Evolutionary conservation across 2,113 vertebrate genomes (phyloP).

Genomic region (Xyrauchen texanus): DNA sequence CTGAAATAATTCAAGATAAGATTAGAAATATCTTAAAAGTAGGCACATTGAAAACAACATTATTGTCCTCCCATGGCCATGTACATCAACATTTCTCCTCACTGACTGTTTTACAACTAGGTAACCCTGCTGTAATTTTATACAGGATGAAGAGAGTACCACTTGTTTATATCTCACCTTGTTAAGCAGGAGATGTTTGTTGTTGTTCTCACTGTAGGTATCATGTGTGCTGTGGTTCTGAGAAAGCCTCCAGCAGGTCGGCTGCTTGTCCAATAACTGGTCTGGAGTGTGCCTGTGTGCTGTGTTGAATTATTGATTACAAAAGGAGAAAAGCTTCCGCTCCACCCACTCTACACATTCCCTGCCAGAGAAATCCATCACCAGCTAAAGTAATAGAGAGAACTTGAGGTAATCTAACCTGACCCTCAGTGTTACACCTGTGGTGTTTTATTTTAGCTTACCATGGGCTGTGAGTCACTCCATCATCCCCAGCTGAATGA

Average conservation of each 20-base stretch:
- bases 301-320: constrained; percentile 68
- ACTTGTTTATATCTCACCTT: constrained; percentile 34
- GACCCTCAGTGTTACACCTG: neutral
- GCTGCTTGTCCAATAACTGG: constrained; percentile 41
- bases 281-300: constrained; percentile 60
- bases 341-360: constrained; percentile 48
- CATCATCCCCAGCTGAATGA: constrained; percentile 60
- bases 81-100: no score
- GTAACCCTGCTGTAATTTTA: neutral
- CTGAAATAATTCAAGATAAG: neutral
- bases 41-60: no score
- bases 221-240: constrained; percentile 52
- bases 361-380: constrained; percentile 52
- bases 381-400: neutral
- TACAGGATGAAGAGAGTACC: neutral
- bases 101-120: no score
- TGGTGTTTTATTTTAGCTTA: constrained; percentile 54
- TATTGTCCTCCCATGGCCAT: no score
- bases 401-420: constrained; percentile 18
- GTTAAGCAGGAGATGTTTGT: neutral
- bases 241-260: constrained; percentile 42
- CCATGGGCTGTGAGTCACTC: constrained; percentile 65
- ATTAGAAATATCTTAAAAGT: neutral
- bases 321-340: constrained; percentile 13
- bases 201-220: constrained; percentile 2